Base-by-base conservation (phyloP, 2,888 invertebrate genomes). In the Oscheius onirici region DNA sequence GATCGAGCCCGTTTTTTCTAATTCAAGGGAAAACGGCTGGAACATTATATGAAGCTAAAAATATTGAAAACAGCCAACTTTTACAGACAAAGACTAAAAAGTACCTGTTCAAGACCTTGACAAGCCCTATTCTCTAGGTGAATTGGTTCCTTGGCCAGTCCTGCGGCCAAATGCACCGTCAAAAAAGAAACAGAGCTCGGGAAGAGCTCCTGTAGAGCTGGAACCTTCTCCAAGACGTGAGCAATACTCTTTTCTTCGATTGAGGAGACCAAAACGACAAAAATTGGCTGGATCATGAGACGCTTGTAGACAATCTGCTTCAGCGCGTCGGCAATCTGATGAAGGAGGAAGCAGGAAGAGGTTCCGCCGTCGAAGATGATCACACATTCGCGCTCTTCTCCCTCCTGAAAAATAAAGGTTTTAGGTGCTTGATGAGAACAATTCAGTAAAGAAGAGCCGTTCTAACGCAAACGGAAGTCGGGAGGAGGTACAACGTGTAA, bases 311-410 rank as follows among this genome's bases (percentile, higher is more conserved):
- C 70, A 6, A 71, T 70, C 44, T 76, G 73, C 24, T 75, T 69
- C 43, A 80, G 54, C 11, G 80, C 74, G 28, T 79, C 80, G 34
- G 72, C 69, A 43, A 80, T 69, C 70, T 78, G 80, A 51, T 73
- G 60, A 6, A 80, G 69, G 15, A 78, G 71, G 49, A 79, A 77
- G 2, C 75, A 67, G 1, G 75, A 72, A 11, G 78, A 69, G 15
- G 72, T 66, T 1, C 71, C 44, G 26, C 81, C 84, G 44, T 78
- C 79, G 49, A 72, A 83, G 3, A 82, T 71, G 3, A 84, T 52
- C 28, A 84, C 17, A 0, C 80, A 72, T 26, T 80, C 73, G 24
- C 76, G 72, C 15, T 77, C 68, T 17, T 77, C 75, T 1, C 71
- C 79, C 24, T 82, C 82, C 74, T 78, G 46, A 66, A 58, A 55